These are phyloP conservation scores for Noctua comes DNA, from an alignment of 2,888 invertebrate species.

Conservation along the genomic window DNA sequence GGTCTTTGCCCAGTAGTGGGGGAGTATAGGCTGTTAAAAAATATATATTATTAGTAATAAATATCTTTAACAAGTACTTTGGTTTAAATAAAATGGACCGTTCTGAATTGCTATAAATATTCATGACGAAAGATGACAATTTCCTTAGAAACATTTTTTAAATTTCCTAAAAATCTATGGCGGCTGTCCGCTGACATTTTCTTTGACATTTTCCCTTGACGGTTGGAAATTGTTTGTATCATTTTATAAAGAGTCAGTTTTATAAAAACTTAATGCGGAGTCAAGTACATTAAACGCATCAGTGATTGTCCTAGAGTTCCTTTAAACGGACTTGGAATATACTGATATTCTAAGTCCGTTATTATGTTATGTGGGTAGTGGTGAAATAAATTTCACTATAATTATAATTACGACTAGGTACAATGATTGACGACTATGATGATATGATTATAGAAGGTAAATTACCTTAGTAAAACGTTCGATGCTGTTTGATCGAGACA, in stretches of 20 bases:
- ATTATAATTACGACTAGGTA: background rate
- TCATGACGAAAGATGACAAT: background rate
- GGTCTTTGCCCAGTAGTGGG: too few species aligned
- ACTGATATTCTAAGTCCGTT: too few species aligned
- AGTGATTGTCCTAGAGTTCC: too few species aligned
- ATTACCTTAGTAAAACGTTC: background rate
- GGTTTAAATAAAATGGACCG: background rate
- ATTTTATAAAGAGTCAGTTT: background rate
- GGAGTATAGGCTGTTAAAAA: too few species aligned
- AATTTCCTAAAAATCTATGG: background rate
- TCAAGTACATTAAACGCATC: too few species aligned
- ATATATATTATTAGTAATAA: too few species aligned
- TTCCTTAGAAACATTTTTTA: background rate
- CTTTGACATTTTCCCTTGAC: background rate
- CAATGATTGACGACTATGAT: too few species aligned
- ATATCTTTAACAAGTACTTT: background rate
- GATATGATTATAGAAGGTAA: too few species aligned
- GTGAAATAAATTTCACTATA: too few species aligned
- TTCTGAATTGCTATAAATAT: background rate
- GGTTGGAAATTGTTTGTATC: background rate
- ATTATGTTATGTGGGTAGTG: too few species aligned
- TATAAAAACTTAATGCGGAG: background rate
- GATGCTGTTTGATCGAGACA: constrained; percentile 9
- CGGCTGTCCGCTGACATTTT: constrained; percentile 5
- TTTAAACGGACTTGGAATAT: too few species aligned